phyloP scores from a whole-genome alignment of 1,140 invertebrate genomes.

The Papilio polytes region DNA sequence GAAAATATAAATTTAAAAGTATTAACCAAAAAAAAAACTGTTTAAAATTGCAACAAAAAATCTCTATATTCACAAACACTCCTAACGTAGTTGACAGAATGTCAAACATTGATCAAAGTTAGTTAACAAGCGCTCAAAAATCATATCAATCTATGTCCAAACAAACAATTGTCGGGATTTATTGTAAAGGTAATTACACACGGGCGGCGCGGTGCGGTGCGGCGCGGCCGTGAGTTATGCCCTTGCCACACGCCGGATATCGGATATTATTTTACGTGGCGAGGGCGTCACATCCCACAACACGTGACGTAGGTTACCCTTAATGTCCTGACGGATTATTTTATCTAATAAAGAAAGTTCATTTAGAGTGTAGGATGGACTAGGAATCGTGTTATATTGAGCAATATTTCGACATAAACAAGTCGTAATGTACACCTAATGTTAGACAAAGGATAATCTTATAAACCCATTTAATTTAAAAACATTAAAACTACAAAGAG shows the following conservation, averaged over 20 bases:
- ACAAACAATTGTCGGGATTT: constrained; percentile 31
- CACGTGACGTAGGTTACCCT: constrained; percentile 37
- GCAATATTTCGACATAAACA: too few species aligned
- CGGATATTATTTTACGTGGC: constrained; percentile 32
- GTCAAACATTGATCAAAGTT: constrained; percentile 33
- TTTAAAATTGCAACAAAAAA: neutral
- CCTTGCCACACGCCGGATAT: constrained; percentile 31
- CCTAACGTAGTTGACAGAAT: constrained; percentile 16
- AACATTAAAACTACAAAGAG: too few species aligned
- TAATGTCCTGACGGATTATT: constrained; percentile 35
- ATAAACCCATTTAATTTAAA: too few species aligned
- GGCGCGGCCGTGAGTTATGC: constrained; percentile 16
- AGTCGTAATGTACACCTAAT: too few species aligned
- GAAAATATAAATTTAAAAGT: too few species aligned
- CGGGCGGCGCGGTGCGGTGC: neutral
- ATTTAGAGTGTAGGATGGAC: neutral
- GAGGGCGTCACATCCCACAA: constrained; percentile 19
- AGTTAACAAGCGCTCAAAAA: constrained; percentile 35
- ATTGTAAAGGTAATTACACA: constrained; percentile 39
- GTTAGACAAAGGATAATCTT: too few species aligned
- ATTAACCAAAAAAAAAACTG: too few species aligned
- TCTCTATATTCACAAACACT: neutral
- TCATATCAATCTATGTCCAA: constrained; percentile 38
- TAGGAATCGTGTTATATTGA: neutral
- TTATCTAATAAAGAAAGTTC: constrained; percentile 39